Percentiles rank a stretch among this genome's conserved stretches.
Evolutionary conservation across 2,797 vertebrate species (phyloP).

Genomic region (Centropyge bicolor): DNA sequence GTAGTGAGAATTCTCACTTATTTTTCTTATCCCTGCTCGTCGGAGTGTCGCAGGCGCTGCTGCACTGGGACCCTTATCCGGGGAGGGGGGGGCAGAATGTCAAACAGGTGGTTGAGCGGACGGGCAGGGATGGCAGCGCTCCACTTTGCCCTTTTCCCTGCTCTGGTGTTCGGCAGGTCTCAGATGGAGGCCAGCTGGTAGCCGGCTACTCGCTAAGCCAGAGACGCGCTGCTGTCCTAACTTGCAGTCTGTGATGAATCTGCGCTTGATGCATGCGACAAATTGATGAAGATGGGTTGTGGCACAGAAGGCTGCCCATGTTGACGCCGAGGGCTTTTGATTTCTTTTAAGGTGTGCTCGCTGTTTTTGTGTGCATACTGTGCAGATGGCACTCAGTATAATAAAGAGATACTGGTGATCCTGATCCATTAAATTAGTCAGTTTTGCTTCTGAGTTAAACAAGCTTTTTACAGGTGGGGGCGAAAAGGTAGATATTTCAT

Average conservation of each 20-base stretch:
- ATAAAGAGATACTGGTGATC: background rate
- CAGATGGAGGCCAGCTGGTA: conserved; percentile 30
- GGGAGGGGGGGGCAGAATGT: conserved; percentile 42
- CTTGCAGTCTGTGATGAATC: conserved; percentile 5
- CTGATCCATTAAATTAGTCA: background rate
- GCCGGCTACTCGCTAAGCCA: conserved; percentile 1
- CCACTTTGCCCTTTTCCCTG: conserved; percentile 36
- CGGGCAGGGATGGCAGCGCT: conserved; percentile 9
- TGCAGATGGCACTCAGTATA: background rate
- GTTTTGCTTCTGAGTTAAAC: background rate
- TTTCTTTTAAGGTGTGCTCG: conserved; percentile 1
- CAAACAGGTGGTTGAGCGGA: conserved; percentile 56
- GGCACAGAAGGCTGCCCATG: background rate
- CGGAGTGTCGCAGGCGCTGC: conserved; percentile 20
- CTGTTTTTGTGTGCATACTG: too few relatives aligned
- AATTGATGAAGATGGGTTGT: background rate
- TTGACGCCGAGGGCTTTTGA: background rate
- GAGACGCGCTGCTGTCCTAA: background rate
- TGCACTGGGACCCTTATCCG: conserved; percentile 26
- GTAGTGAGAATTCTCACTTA: background rate
- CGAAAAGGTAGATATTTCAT: too few relatives aligned
- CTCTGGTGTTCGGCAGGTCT: conserved; percentile 24
- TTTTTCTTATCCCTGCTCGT: conserved; percentile 25
- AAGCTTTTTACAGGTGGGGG: background rate
- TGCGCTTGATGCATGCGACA: conserved; percentile 5